Percentiles rank a stretch among this genome's conserved stretches.
phyloP scores from a whole-genome alignment of 2,888 invertebrate genomes.

The Ormyrus labotus region DNA sequence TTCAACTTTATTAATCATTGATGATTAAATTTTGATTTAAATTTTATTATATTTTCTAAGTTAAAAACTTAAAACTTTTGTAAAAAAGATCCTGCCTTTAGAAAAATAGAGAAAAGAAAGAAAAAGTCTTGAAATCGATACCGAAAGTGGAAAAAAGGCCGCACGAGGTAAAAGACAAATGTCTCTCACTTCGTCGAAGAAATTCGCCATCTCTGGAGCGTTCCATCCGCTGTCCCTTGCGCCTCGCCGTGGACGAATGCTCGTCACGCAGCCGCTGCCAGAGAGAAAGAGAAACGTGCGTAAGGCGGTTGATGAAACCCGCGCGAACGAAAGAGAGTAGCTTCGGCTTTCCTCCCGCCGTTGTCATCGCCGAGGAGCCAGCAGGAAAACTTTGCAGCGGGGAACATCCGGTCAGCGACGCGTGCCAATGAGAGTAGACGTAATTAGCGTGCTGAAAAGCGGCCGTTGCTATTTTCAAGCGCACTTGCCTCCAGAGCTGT shows the following conservation, averaged over 20 bases:
- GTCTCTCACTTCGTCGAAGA: background rate
- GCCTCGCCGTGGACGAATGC: slow-evolving; percentile 68
- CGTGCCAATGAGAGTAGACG: slow-evolving; percentile 19
- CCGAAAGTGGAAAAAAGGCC: no score
- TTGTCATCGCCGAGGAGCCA: no score
- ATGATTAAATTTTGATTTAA: no score
- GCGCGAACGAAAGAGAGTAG: background rate
- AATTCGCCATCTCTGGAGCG: slow-evolving; percentile 37
- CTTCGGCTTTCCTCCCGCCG: background rate
- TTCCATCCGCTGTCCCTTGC: slow-evolving; percentile 7
- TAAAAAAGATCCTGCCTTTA: no score
- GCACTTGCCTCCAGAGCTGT: no score
- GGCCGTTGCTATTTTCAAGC: background rate
- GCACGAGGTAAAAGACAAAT: no score
- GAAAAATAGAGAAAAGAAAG: no score
- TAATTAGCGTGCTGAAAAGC: slow-evolving; percentile 32
- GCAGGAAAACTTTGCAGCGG: slow-evolving; percentile 48
- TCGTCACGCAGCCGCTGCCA: slow-evolving; percentile 68
- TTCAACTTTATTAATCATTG: no score
- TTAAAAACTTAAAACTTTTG: no score
- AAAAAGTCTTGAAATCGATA: no score
- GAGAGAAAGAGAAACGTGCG: slow-evolving; percentile 65
- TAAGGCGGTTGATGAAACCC: slow-evolving; percentile 68
- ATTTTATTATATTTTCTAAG: no score
- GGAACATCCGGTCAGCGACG: slow-evolving; percentile 52